Base-by-base conservation (phyloP, 2,888 invertebrate species). In the Osmoderma eremita region DNA sequence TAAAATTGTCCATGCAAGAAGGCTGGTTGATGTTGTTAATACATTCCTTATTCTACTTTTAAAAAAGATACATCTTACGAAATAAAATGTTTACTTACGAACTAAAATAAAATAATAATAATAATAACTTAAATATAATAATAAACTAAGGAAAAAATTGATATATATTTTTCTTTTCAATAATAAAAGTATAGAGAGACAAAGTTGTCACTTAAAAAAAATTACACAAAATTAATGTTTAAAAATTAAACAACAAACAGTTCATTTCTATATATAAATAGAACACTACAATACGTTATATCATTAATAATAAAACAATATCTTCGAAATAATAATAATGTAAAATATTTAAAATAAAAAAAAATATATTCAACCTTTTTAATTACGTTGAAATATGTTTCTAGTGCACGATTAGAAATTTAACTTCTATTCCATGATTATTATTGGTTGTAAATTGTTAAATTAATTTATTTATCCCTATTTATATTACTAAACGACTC, bases 51-150 rank as follows among this genome's bases (percentile, higher is more conserved):
- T 50, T 71, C 73, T 71, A 72, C 77, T 75, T 30, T 30, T 30
- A 30, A 30, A 75, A 76, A 72, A 76, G 74, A 74, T 72, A 78
- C 76, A 75, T 77, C 77, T 78, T 66, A 79, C 71, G 76, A 78
- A 75, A 77, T 76, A 78, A 77, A 77, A 74, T 62, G 74, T 77
- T 78, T 73, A 73, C 75, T 79, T 76, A 77, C 77, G 75, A 78
- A 78, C 77, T 78, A 78, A 76, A 77, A 74, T 75, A 75, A 74
- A 77, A 75, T 76, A 67, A 75, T 76, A 62, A 63, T 62, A 77
- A 75, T 74, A 70, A 73, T 71, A 73, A 74, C 73, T 76, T 73
- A 77, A 76, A 30, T 30, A 75, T 74, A 70, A 73, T 71, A 74
- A 69, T 67, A 71, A 69, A 69, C 54, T 65, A 56, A 65, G 63